These are phyloP conservation scores for Argyrosomus regius DNA, from an alignment of 2,797 vertebrate genomes.

Conservation along the genomic window DNA sequence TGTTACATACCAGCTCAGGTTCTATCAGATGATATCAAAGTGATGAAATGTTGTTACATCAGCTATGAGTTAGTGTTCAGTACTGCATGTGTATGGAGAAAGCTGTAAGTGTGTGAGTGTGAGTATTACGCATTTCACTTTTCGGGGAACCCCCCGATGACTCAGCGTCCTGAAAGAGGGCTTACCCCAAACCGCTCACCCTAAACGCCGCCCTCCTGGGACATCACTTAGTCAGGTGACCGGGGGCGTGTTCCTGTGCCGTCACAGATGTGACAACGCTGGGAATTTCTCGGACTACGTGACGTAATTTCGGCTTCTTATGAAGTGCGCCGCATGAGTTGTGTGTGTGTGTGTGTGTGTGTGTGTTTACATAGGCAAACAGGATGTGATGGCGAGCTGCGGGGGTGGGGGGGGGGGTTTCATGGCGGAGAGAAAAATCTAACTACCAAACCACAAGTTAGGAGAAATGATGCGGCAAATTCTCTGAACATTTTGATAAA, in stretches of 20 bases:
- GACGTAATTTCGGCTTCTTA: conserved; percentile 54
- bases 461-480: conserved; percentile 19
- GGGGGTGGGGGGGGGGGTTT: conserved; percentile 37
- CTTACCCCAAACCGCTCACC: conserved; percentile 61
- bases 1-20: conserved; percentile 54
- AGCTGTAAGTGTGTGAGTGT: neutral
- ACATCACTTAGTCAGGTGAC: conserved; percentile 71
- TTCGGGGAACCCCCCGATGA: conserved; percentile 61
- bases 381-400: conserved; percentile 49
- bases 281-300: conserved; percentile 67
- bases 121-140: neutral
- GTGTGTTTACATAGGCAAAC: conserved; percentile 39
- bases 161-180: conserved; percentile 59
- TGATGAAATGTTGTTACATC: conserved; percentile 28
- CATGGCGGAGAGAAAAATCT: neutral
- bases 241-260: conserved; percentile 50
- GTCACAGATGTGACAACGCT: conserved; percentile 25
- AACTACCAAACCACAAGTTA: conserved; percentile 22
- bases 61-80: conserved; percentile 1
- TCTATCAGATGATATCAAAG: conserved; percentile 39
- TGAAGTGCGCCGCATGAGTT: neutral
- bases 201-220: conserved; percentile 54
- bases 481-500: neutral
- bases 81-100: neutral
- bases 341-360: neutral